These are phyloP conservation scores for Sphyrna mokarran DNA, from an alignment of 2,113 vertebrate species.

Conservation along the genomic window DNA sequence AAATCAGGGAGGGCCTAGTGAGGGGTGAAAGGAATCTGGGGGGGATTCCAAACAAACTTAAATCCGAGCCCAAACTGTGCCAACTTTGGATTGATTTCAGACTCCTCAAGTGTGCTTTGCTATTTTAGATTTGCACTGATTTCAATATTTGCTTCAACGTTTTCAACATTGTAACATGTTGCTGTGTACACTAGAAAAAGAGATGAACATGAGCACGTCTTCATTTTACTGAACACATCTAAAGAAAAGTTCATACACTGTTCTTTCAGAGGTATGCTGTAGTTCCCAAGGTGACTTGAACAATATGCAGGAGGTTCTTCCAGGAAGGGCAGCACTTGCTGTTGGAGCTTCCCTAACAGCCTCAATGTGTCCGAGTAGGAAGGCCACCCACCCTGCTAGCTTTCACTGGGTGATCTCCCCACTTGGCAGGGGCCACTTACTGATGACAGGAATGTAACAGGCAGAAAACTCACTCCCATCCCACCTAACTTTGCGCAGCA, in stretches of 20 bases:
- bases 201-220: neutral
- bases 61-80: neutral
- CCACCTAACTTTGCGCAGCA: too few relatives aligned
- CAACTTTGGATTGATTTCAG: constrained; percentile 32
- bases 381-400: too few relatives aligned
- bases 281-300: neutral
- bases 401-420: too few relatives aligned
- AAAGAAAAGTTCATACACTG: neutral
- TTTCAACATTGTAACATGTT: neutral
- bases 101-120: neutral
- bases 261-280: neutral
- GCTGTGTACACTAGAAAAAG: neutral
- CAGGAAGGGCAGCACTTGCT: too few relatives aligned
- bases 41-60: constrained; percentile 23
- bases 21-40: too few relatives aligned
- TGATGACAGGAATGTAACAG: too few relatives aligned
- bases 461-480: too few relatives aligned
- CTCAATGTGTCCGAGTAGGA: too few relatives aligned
- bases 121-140: neutral
- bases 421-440: too few relatives aligned
- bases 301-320: neutral
- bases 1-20: too few relatives aligned
- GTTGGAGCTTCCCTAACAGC: too few relatives aligned
- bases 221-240: constrained; percentile 16
- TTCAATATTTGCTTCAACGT: neutral